These are phyloP conservation scores for Craniophora ligustri DNA, from an alignment of 2,888 invertebrate species.

Conservation along the genomic window DNA sequence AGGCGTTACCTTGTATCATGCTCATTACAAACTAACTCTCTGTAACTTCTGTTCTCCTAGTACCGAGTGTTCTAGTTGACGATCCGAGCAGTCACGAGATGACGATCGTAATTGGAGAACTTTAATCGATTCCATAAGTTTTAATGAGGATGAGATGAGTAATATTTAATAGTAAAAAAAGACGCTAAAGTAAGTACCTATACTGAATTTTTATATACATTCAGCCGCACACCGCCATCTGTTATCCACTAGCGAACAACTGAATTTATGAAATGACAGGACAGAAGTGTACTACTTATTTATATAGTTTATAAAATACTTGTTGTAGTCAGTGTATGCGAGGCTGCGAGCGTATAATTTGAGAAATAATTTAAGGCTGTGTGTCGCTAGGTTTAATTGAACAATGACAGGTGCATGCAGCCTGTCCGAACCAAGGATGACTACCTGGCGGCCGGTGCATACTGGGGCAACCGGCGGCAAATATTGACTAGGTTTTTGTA, in stretches of 20 bases:
- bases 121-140: slow-evolving; percentile 54
- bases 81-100: slow-evolving; percentile 80
- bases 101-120: slow-evolving; percentile 63
- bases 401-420: slow-evolving; percentile 81
- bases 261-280: slow-evolving; percentile 40
- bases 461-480: slow-evolving; percentile 71
- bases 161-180: slow-evolving; percentile 36
- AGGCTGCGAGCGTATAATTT: slow-evolving; percentile 64
- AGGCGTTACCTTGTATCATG: slow-evolving; percentile 55
- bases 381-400: slow-evolving; percentile 82
- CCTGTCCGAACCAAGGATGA: slow-evolving; percentile 81
- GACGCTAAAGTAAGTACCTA: slow-evolving; percentile 29
- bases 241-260: slow-evolving; percentile 71
- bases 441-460: slow-evolving; percentile 76
- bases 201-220: slow-evolving; percentile 37
- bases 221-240: slow-evolving; percentile 74
- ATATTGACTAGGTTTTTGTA: slow-evolving; percentile 74
- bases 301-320: slow-evolving; percentile 19
- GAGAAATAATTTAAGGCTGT: slow-evolving; percentile 80
- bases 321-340: slow-evolving; percentile 38
- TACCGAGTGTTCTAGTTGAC: slow-evolving; percentile 87
- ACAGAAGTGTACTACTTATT: slow-evolving; percentile 13
- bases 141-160: slow-evolving; percentile 53
- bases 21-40: slow-evolving; percentile 61
- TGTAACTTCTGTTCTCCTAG: slow-evolving; percentile 71